Percentiles rank a stretch among this genome's conserved stretches.
Conservation (phyloP, 2,113 vertebrate genomes). For the Terrapene triunguis region DNA sequence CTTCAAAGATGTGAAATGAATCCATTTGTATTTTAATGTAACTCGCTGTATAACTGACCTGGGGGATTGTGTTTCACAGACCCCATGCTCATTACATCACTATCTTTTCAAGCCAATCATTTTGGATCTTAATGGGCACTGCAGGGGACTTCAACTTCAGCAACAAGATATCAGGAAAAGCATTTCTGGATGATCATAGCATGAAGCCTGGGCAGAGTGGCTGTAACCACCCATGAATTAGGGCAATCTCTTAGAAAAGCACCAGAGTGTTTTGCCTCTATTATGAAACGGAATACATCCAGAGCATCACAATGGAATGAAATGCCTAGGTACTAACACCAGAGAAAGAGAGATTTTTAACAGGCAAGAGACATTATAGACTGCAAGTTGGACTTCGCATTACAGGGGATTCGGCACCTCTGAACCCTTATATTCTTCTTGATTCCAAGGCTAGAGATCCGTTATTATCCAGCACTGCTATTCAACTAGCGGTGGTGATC, state of each 20-base stretch:
- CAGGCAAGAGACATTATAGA: neutral
- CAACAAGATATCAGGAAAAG: neutral
- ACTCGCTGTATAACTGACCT: neutral
- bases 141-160: neutral
- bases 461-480: neutral
- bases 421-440: neutral
- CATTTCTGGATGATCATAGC: neutral
- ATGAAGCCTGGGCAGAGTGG: neutral
- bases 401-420: neutral
- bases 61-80: neutral
- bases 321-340: neutral
- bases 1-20: neutral
- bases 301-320: neutral
- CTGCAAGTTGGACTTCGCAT: neutral
- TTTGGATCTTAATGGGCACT: neutral
- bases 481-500: neutral
- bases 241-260: neutral
- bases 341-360: neutral
- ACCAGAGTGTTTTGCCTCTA: neutral
- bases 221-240: neutral
- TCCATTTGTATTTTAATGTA: neutral
- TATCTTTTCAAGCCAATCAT: neutral
- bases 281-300: neutral
- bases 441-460: neutral
- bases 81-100: neutral